Percentiles rank a stretch among this genome's conserved stretches.
These are phyloP conservation scores for Chaitophorus viminalis DNA, from an alignment of 2,888 invertebrate species.

Conservation along the genomic window DNA sequence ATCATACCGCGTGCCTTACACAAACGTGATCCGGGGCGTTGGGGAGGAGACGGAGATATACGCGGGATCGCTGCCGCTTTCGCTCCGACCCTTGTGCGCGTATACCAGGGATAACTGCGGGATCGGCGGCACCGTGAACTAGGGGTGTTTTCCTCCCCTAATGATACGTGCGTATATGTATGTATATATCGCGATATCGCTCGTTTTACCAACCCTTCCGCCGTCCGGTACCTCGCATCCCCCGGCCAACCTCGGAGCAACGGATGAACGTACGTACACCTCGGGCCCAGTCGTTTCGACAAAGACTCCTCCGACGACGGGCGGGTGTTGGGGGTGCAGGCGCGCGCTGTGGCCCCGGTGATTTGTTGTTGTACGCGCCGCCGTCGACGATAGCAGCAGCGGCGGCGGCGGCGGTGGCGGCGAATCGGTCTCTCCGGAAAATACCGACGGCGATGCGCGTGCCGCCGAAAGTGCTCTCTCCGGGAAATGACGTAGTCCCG, in stretches of 20 bases:
- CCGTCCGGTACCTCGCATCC: neutral
- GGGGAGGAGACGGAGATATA: too few species aligned
- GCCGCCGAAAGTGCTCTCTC: conserved; percentile 42
- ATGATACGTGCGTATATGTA: too few species aligned
- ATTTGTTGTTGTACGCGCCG: conserved; percentile 39
- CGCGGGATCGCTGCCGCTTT: too few species aligned
- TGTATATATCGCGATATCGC: neutral
- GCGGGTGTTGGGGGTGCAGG: neutral
- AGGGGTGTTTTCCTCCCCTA: too few species aligned
- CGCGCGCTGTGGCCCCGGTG: neutral
- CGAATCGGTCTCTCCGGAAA: conserved; percentile 42
- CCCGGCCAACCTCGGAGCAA: neutral
- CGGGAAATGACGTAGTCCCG: conserved; percentile 48
- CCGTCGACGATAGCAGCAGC: neutral
- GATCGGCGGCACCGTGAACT: neutral
- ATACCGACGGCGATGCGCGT: conserved; percentile 47
- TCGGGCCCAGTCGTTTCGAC: conserved; percentile 4
- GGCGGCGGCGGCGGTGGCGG: conserved; percentile 17
- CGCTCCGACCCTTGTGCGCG: too few species aligned
- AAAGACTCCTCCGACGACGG: neutral
- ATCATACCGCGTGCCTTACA: too few species aligned
- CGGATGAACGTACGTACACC: neutral
- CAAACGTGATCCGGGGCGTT: too few species aligned
- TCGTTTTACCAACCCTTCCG: neutral
- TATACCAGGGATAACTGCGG: neutral